A percentile compares a stretch with the other conserved stretches of the same genome.
Conservation (phyloP, 2,888 invertebrate species). For the Pandemis heparana region DNA sequence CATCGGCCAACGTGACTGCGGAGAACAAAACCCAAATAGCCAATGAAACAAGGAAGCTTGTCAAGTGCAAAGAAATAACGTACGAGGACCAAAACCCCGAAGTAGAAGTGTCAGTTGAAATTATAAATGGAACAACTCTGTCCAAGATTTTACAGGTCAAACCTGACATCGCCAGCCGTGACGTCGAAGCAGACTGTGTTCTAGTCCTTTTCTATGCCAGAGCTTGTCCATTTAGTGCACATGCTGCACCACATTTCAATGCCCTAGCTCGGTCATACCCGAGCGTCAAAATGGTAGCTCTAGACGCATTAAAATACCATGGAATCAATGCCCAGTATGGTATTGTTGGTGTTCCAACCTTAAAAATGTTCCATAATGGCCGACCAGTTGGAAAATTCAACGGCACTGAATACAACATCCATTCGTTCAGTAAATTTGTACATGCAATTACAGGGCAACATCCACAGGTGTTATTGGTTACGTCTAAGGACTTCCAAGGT, state of each 20-base stretch:
- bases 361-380: slow-evolving; percentile 96
- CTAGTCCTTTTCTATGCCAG: slow-evolving; percentile 95
- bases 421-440: slow-evolving; percentile 92
- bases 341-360: slow-evolving; percentile 95
- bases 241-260: slow-evolving; percentile 96
- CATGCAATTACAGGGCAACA: slow-evolving; percentile 90
- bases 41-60: slow-evolving; percentile 78
- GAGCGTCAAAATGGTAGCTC: slow-evolving; percentile 93
- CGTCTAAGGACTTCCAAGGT: slow-evolving; percentile 91
- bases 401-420: slow-evolving; percentile 92
- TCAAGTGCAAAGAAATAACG: slow-evolving; percentile 74
- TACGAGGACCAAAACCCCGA: slow-evolving; percentile 68
- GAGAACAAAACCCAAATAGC: slow-evolving; percentile 68
- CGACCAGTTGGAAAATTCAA: slow-evolving; percentile 94
- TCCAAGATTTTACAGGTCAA: slow-evolving; percentile 88
- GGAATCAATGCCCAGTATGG: slow-evolving; percentile 96
- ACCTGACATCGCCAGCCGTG: slow-evolving; percentile 87
- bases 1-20: slow-evolving; percentile 72
- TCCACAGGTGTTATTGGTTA: slow-evolving; percentile 88
- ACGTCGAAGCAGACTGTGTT: slow-evolving; percentile 88
- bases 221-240: slow-evolving; percentile 95
- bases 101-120: slow-evolving; percentile 81
- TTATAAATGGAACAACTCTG: slow-evolving; percentile 90
- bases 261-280: slow-evolving; percentile 95
- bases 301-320: slow-evolving; percentile 94